Conservation (phyloP, 2,888 invertebrate species). For the Thereva unica region DNA sequence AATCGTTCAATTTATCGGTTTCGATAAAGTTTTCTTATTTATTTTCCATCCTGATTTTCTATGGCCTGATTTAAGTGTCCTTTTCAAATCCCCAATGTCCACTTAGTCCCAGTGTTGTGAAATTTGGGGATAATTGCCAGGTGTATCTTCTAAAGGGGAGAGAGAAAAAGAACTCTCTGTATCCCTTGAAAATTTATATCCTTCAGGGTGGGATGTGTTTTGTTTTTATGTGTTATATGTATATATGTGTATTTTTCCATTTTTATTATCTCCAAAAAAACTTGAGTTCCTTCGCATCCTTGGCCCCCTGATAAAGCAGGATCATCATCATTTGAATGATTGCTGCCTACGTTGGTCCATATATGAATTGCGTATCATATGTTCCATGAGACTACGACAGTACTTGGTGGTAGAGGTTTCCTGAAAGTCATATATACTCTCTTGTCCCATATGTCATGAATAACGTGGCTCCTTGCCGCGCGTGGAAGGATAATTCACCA, state of each 20-base stretch:
- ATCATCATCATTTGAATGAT: conserved; percentile 43
- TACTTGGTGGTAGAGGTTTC: background rate
- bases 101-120: conserved; percentile 19
- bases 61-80: conserved; percentile 8
- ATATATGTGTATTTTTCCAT: conserved; percentile 9
- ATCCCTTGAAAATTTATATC: background rate
- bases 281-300: background rate
- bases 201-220: background rate
- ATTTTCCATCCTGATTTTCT: conserved; percentile 31
- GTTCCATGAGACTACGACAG: conserved; percentile 19
- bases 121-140: conserved; percentile 33
- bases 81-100: conserved; percentile 29
- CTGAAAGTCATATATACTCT: conserved; percentile 23
- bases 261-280: conserved; percentile 12
- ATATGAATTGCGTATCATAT: conserved; percentile 40
- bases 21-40: conserved; percentile 42
- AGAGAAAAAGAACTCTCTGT: conserved; percentile 12
- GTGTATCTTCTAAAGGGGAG: conserved; percentile 8
- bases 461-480: conserved; percentile 21
- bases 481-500: conserved; percentile 25
- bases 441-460: conserved; percentile 34
- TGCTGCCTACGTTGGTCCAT: conserved; percentile 16
- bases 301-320: background rate
- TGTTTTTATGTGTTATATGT: background rate
- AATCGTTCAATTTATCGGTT: conserved; percentile 42